Base-by-base conservation (phyloP, 2,797 vertebrate genomes). In the Telmatherina bonti region DNA sequence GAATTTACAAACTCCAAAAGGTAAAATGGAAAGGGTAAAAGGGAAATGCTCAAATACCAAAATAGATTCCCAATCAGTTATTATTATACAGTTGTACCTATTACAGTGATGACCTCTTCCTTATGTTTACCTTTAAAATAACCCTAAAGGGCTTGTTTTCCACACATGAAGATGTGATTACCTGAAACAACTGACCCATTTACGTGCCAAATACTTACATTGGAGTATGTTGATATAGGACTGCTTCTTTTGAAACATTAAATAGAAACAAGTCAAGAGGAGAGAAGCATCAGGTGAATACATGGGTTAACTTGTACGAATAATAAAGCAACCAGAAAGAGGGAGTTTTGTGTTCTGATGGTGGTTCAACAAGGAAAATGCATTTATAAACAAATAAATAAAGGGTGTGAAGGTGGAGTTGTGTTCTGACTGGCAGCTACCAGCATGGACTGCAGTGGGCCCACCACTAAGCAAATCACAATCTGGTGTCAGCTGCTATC, bases 401-500 rank as follows among this genome's bases (percentile, higher is more conserved):
- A 16, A 24, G 61, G 55, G 56, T 67, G 78, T 49, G 58, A 70
- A 71, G 6, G 66, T 64, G 76, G 58, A 75, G 79, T 66, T 78
- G 58, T 65, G 76, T 43, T 58, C 5, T 36, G 77, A 26, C 78
- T 87, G 84, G 80, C 81, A 88, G 70, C 69, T 53, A 69, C 53
- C 60, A 16, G 4, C 4, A 65, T 36, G 49, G 76, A 55, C 73
- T 0, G 18, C 57, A 29, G 74, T 51, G 38, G 55, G 77, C 70
- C 75, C 79, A 38, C 59, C 47, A 18, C 87, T 71, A 56, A 83
- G 81, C 83, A 81, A 86, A 87, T 82, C 85, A 70, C 79, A 82
- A 84, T 7, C 70, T 51, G 76, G 78, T 78, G 84, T 90, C 79
- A 79, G 84, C 82, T 71, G 85, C 89, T 84, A 88, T 88, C 84